Evolutionary conservation across 30 jellyfish, hydroid and myxozoan species (phyloP), one percentile per base, ranked within the genome.

Genomic region (Hydractinia echinata): DNA sequence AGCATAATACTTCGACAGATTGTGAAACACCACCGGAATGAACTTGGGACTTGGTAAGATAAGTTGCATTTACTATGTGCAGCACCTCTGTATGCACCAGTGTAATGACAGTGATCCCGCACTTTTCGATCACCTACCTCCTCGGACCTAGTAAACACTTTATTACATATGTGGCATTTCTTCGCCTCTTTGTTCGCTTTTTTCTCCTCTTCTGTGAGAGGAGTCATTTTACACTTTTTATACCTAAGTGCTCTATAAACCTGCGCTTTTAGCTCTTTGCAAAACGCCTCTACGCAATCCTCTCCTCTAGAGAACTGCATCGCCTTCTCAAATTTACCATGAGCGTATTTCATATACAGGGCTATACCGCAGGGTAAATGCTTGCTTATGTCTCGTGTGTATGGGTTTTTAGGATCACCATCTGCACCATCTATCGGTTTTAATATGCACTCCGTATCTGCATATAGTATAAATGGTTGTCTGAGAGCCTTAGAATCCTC

Each of bases 31-130:
- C 5, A 82, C 83, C 5, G 90, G 90, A 18, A 74, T 49, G 58
- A 50, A 54, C 48, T 82, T 54, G 4, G 84, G 90, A 51, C n/a
- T 56, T 56, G 6, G 56, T 82, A 82, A 18, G 55, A 18, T 52
- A 82, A 82, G 54, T 82, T 73, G 56, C 90, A 82, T 5, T 82
- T 11, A n/a, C n/a, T n/a, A n/a, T n/a, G n/a, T n/a, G 92, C 91
- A 9, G 92, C 90, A 14, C 92, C 92, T 20, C 92, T 44, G 64
- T 76, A 83, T 49, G 39, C 39, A 56, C 91, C 92, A 5, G 92
- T 83, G 7, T 20, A 51, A 53, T 83, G 92, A 77, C 85, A 56
- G 64, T 83, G 92, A 54, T 83, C 91, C 51, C 72, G 72, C 9
- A 83, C 92, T 54, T 67, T 81, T 39, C 68, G 68, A 56, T 56